Percentiles rank a stretch among this genome's conserved stretches.
Evolutionary conservation across 2,113 vertebrate species (phyloP).

Genomic region (Lampris megalopsis): DNA sequence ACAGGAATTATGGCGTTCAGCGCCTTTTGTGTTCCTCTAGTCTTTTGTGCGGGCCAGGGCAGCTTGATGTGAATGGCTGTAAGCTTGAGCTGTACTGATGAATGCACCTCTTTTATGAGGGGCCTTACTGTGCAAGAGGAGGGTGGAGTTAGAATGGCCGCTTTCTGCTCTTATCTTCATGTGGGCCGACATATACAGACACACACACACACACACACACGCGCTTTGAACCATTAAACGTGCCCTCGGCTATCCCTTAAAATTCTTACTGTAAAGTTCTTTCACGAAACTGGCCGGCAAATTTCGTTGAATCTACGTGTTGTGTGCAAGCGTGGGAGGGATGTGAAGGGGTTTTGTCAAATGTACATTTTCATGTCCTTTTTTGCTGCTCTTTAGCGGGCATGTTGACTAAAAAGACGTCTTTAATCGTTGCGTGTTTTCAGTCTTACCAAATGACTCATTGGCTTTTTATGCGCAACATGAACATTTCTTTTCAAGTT

Average conservation of each 20-base stretch:
- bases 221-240: slow-evolving; percentile 40
- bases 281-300: slow-evolving; percentile 15
- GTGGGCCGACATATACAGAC: slow-evolving; percentile 54
- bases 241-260: slow-evolving; percentile 41
- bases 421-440: too few relatives aligned
- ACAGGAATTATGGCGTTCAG: slow-evolving; percentile 58
- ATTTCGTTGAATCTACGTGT: slow-evolving; percentile 10
- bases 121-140: slow-evolving; percentile 47
- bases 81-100: slow-evolving; percentile 50
- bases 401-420: too few relatives aligned
- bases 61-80: slow-evolving; percentile 69
- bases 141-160: slow-evolving; percentile 13
- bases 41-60: slow-evolving; percentile 61
- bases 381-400: too few relatives aligned
- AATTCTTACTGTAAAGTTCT: slow-evolving; percentile 55
- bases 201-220: slow-evolving; percentile 15
- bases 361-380: not conserved
- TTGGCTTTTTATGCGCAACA: too few relatives aligned
- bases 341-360: slow-evolving; percentile 9
- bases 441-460: too few relatives aligned
- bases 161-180: slow-evolving; percentile 65
- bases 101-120: slow-evolving; percentile 71
- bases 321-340: slow-evolving; percentile 37
- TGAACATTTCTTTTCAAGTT: not conserved
- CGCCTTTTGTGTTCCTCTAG: slow-evolving; percentile 57